Percentiles rank a stretch among this genome's conserved stretches.
Conservation (phyloP, 2,113 vertebrate genomes). For the Chlorodrepanis virens region DNA sequence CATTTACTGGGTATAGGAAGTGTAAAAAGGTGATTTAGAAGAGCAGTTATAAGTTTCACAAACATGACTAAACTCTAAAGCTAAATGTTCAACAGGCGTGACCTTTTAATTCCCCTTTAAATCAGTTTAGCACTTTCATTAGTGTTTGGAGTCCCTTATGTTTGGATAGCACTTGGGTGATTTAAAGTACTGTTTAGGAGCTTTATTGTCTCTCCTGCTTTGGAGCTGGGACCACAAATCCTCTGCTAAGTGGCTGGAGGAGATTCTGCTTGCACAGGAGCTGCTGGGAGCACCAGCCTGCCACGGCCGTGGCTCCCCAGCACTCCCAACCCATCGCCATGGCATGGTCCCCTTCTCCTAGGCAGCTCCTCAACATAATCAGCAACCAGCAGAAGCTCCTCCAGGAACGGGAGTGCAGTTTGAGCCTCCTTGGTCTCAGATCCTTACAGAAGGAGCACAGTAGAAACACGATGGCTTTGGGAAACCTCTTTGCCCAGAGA, state of each 20-base stretch:
- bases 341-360: not conserved
- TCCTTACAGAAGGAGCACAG: not conserved
- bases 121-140: slow-evolving; percentile 55
- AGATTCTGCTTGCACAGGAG: not conserved
- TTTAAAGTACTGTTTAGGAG: slow-evolving; percentile 47
- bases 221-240: not conserved
- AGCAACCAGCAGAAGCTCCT: not conserved
- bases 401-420: not conserved
- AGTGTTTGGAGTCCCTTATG: slow-evolving; percentile 35
- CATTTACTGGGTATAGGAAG: not conserved
- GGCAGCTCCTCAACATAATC: not conserved
- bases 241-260: not conserved
- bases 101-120: slow-evolving; percentile 62
- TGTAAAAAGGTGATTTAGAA: slow-evolving; percentile 47
- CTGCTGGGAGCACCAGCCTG: not conserved
- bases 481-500: not conserved
- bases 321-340: rapidly evolving
- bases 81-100: slow-evolving; percentile 1
- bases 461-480: not conserved
- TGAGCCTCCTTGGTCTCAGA: not conserved
- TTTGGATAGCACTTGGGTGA: slow-evolving; percentile 43
- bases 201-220: slow-evolving; percentile 41
- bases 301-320: rapidly evolving
- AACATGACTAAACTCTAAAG: slow-evolving; percentile 57
- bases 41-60: slow-evolving; percentile 54